Base-by-base conservation (phyloP, 2,797 vertebrate genomes). In the Oophaga sylvatica region DNA sequence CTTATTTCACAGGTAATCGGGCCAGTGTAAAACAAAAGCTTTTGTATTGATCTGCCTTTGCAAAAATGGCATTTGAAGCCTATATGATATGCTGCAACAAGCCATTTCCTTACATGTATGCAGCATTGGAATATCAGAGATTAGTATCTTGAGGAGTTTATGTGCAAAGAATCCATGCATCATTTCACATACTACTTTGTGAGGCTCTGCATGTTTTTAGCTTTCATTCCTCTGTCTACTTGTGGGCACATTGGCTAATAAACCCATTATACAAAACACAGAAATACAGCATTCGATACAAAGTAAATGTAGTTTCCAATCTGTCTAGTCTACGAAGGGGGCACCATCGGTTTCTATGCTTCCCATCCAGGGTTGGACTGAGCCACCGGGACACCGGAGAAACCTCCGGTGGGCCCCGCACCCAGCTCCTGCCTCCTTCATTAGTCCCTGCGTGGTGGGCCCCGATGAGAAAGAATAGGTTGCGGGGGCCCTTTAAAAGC, bases 1-100 rank as follows among this genome's bases (percentile, higher is more conserved):
- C 95, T 96, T 95, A 96, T 94, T 87, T 95, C 92, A 93, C 90
- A 68, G 92, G 91, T 89, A 93, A 91, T 92, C 91, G 92, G 92
- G 67, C 3, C 12, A 26, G 90, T 91, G 90, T 92, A 92, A 91
- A 92, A 90, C 91, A 90, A 91, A 91, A 92, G 90, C 91, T 45
- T 87, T 90, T 90, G 87, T 91, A 79, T 89, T 92, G 90, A 90
- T 92, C 91, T 79, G 31, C 15, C 35, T 80, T 80, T n/a, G 92
- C 92, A 92, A 91, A 79, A 76, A 67, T 16, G 65, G 48, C 26
- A 12, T 35, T 53, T 57, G 57, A 71, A 57, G 79, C 62, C 26
- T 75, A 73, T 86, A 56, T 79, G 26, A 84, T 83, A 79, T 84
- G 70, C 31, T 8, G 79, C 79, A 41, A 81, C 19, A 63, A 60